Evolutionary conservation across 2,113 vertebrate genomes (phyloP).

Genomic region (Ornithorhynchus anatinus): DNA sequence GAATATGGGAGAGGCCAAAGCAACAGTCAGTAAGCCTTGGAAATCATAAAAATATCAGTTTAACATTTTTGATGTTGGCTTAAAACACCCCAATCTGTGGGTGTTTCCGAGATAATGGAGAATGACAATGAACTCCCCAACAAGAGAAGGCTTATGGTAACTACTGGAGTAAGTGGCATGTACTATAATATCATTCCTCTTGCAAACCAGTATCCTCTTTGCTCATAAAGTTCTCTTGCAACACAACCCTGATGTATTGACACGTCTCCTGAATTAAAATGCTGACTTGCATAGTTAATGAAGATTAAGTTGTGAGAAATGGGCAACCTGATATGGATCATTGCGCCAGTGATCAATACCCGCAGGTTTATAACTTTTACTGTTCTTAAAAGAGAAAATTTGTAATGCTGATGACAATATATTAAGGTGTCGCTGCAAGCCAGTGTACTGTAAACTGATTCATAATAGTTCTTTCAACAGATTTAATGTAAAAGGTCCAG

Average conservation of each 20-base stretch:
- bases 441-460: slow-evolving; percentile 52
- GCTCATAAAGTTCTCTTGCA: slow-evolving; percentile 10
- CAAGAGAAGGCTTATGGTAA: no score
- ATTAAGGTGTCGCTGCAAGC: slow-evolving; percentile 53
- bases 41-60: no score
- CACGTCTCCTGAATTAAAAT: slow-evolving; percentile 41
- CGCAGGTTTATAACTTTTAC: slow-evolving; percentile 29
- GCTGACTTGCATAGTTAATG: slow-evolving; percentile 49
- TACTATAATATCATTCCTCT: no score
- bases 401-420: slow-evolving; percentile 49
- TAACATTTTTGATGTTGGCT: no score
- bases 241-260: slow-evolving; percentile 21
- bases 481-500: slow-evolving; percentile 30
- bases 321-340: slow-evolving; percentile 53
- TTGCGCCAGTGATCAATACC: slow-evolving; percentile 65
- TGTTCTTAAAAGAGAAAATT: slow-evolving; percentile 50
- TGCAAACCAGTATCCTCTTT: no score
- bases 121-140: no score
- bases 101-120: no score
- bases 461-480: slow-evolving; percentile 41
- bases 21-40: no score
- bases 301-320: slow-evolving; percentile 63
- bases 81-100: no score
- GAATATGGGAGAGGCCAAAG: no score
- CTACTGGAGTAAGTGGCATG: no score